Evolutionary conservation across 1,140 invertebrate genomes (phyloP).

Genomic region (Muscidifurax raptorellus): DNA sequence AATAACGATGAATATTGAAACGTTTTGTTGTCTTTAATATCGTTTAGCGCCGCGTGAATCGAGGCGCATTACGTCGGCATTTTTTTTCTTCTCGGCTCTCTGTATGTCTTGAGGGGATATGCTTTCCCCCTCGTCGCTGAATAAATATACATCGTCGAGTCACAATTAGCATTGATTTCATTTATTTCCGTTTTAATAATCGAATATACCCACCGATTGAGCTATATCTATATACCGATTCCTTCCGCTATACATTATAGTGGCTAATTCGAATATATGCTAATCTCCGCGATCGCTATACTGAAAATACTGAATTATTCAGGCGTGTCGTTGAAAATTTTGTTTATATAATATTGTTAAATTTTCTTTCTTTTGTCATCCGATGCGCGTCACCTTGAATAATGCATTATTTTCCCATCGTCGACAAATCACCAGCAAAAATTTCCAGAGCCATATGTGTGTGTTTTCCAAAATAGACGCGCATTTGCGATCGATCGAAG

Average conservation of each 20-base stretch:
- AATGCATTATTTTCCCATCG: too few relatives aligned
- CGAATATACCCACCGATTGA: too few relatives aligned
- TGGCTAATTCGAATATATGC: too few relatives aligned
- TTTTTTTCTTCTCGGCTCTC: not conserved
- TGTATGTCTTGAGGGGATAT: not conserved
- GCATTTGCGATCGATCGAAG: not conserved
- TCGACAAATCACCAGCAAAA: not conserved
- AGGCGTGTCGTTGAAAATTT: too few relatives aligned
- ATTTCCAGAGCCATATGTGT: not conserved
- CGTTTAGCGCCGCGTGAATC: constrained; percentile 13
- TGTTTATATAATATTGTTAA: too few relatives aligned
- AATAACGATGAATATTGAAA: constrained; percentile 42
- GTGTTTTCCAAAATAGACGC: not conserved
- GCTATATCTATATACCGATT: too few relatives aligned
- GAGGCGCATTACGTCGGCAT: not conserved
- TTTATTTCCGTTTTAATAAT: not conserved
- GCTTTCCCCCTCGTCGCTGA: not conserved
- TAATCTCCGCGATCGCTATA: too few relatives aligned
- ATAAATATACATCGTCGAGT: constrained; percentile 28
- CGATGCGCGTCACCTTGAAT: too few relatives aligned
- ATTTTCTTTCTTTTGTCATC: too few relatives aligned
- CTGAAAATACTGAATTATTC: too few relatives aligned
- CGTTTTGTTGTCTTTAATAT: constrained; percentile 24
- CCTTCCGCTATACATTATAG: too few relatives aligned
- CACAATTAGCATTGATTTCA: constrained; percentile 1